phyloP scores from a whole-genome alignment of 2,797 vertebrate species.

The Acipenser transmontanus region DNA sequence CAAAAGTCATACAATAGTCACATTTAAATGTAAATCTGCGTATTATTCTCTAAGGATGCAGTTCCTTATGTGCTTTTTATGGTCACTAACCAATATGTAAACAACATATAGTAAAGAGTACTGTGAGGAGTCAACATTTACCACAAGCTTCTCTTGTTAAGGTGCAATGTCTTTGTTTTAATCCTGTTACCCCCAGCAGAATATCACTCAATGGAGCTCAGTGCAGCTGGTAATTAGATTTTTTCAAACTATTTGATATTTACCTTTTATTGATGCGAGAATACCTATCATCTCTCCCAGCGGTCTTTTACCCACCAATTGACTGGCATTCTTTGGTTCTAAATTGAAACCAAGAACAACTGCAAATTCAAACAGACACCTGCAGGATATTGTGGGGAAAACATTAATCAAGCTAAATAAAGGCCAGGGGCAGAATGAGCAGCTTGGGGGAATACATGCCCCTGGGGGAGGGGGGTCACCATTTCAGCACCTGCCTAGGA shows the following conservation, averaged over 20 bases:
- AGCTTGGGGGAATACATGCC: background rate
- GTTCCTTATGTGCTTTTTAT: background rate
- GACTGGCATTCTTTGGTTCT: background rate
- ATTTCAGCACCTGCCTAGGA: no score
- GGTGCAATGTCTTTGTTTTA: background rate
- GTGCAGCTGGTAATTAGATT: conserved; percentile 1
- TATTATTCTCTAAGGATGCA: background rate
- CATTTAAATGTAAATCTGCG: background rate
- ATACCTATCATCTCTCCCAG: background rate
- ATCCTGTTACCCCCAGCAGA: background rate
- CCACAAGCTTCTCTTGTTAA: background rate
- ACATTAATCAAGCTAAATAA: conserved; percentile 55
- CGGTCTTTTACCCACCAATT: background rate
- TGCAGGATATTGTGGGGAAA: conserved; percentile 46
- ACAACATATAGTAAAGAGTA: no score
- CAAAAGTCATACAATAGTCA: no score
- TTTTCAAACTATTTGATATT: conserved; percentile 1
- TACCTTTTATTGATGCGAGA: background rate
- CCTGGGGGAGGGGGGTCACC: background rate
- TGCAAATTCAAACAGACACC: conserved; percentile 33
- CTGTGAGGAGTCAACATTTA: background rate
- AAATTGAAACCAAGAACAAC: conserved; percentile 13
- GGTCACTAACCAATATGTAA: no score
- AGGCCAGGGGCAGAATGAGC: conserved; percentile 21
- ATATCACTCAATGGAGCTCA: background rate